These are phyloP conservation scores for Thamnophis sirtalis DNA, from an alignment of 2,113 vertebrate species.

Conservation along the genomic window DNA sequence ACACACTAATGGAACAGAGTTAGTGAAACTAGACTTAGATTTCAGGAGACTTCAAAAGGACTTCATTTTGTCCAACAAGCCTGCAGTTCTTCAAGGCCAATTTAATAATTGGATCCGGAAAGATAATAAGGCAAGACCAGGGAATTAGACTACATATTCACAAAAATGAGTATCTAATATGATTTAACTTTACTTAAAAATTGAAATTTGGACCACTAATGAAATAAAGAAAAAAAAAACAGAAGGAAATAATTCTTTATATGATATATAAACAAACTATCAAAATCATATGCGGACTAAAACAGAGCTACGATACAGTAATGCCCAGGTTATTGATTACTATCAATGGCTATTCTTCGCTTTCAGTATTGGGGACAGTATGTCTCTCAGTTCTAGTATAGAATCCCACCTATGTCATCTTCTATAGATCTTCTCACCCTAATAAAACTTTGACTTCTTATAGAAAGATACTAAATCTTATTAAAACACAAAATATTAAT, in stretches of 20 bases:
- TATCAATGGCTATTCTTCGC: neutral
- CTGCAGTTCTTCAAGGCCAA: neutral
- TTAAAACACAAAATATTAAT: neutral
- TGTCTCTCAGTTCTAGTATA: neutral
- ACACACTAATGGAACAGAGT: neutral
- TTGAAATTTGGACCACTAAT: neutral
- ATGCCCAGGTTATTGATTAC: neutral
- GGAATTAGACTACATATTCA: constrained; percentile 7
- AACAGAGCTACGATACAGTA: neutral
- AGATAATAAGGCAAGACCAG: constrained; percentile 19
- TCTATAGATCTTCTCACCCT: neutral
- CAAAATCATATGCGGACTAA: neutral
- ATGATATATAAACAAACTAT: neutral
- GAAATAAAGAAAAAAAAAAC: neutral
- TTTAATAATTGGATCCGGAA: constrained; percentile 4
- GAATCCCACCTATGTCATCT: neutral
- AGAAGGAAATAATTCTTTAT: neutral
- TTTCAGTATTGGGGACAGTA: neutral
- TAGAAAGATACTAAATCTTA: neutral
- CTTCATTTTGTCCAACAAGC: neutral
- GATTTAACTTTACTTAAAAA: neutral
- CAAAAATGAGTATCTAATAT: neutral
- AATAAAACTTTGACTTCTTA: neutral
- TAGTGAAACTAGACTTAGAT: constrained; percentile 39
- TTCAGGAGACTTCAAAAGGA: constrained; percentile 29